Evolutionary conservation across 2,797 vertebrate species (phyloP).

Genomic region (Amphiprion clarkii): DNA sequence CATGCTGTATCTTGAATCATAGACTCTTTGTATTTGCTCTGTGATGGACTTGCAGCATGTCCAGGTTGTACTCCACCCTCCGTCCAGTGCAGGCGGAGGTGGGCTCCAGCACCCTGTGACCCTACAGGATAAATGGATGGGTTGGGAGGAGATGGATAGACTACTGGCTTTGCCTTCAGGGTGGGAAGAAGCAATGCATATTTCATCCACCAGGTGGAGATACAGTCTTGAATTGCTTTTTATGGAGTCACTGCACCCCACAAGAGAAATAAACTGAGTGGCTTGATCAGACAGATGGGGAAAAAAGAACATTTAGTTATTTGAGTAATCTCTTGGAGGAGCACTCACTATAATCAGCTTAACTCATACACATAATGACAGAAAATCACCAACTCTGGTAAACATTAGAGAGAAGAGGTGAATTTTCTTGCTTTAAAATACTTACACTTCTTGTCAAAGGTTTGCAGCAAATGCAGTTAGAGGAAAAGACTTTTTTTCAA

Average conservation of each 20-base stretch:
- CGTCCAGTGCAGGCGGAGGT: too few species aligned
- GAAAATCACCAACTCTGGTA: not conserved
- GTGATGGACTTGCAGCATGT: too few species aligned
- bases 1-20: too few species aligned
- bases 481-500: not conserved
- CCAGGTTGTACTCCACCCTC: too few species aligned
- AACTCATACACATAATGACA: not conserved
- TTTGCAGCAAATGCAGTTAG: slow-evolving; percentile 2
- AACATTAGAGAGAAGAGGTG: not conserved
- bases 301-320: not conserved
- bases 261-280: not conserved
- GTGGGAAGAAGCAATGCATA: not conserved
- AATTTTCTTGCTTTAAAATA: slow-evolving; percentile 6
- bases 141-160: not conserved
- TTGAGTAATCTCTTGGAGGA: not conserved
- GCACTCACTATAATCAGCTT: slow-evolving; percentile 2
- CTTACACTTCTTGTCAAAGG: not conserved
- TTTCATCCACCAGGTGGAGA: slow-evolving; percentile 50
- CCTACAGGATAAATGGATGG: too few species aligned
- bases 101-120: too few species aligned
- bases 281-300: not conserved
- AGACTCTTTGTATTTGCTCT: too few species aligned
- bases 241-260: accelerated
- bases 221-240: not conserved
- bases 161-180: not conserved